Evolutionary conservation across 2,888 invertebrate species (phyloP), one percentile per base, ranked within the genome.

Genomic region (Chymomyza amoena): DNA sequence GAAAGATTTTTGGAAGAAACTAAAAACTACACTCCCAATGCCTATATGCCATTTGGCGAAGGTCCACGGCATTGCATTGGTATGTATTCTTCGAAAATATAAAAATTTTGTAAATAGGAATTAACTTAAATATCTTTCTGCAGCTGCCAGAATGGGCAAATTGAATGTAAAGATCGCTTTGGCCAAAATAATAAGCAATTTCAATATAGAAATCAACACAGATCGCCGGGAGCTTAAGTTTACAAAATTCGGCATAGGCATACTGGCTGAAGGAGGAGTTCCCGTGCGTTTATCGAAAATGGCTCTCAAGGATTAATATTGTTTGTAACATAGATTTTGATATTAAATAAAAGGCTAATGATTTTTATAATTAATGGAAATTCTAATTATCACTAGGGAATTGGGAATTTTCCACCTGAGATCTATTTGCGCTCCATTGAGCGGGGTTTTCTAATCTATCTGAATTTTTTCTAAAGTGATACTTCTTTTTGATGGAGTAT

Each of bases 41-140:
- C 91, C 1, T 92, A 88, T 70, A 84, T 92, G 79, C 92, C 92
- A 10, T 92, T 92, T 72, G 92, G 92, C 6, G 91, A 90, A 20
- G 92, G 92, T 13, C 92, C 92, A 0, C 78, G 92, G 9, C 89
- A 89, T 63, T 92, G 92, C 72, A 91, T 92, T 54, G 92, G 92
- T 91, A 84, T 73, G 68, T 13, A 0, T 60, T 45, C n/a, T n/a
- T n/a, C n/a, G n/a, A n/a, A n/a, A n/a, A n/a, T n/a, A 1, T 5
- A 15, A 20, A 5, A 5, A 25, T 1, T 54, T 10, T 15, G 4
- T 16, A 25, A 5, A 5, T 20, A 9, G 2, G 18, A 50, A 18
- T 0, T 7, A 3, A 32, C 15, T 7, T 1, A 7, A 36, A 0
- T 20, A 15, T 60, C 9, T 7, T 1, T 2, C 13, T 66, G 4